Evolutionary conservation across 1,140 invertebrate genomes (phyloP).

Genomic region (Cherax destructor): DNA sequence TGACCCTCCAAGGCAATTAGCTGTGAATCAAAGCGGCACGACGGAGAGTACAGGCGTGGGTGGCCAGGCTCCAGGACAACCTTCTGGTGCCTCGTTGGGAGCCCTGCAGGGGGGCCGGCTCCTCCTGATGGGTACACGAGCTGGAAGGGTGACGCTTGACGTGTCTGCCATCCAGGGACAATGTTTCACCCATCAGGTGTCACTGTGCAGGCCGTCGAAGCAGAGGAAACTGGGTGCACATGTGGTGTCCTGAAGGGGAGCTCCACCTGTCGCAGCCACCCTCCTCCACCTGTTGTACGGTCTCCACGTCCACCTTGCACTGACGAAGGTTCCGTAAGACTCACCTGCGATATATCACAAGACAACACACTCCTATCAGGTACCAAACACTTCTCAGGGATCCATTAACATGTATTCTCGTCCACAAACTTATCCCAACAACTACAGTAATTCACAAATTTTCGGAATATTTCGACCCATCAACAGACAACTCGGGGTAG

Average conservation of each 20-base stretch:
- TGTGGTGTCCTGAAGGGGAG: slow-evolving; percentile 15
- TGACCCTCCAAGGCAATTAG: slow-evolving; percentile 53
- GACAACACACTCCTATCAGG: not conserved
- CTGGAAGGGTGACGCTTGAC: slow-evolving; percentile 37
- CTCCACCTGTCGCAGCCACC: slow-evolving; percentile 41
- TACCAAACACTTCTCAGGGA: not conserved
- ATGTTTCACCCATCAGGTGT: slow-evolving; percentile 54
- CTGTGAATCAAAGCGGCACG: slow-evolving; percentile 34
- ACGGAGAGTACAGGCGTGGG: slow-evolving; percentile 6
- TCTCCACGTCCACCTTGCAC: not conserved
- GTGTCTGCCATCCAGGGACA: slow-evolving; percentile 52
- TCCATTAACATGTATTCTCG: not conserved
- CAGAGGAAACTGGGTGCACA: slow-evolving; percentile 13
- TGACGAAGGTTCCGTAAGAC: not conserved
- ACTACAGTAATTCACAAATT: too few species aligned
- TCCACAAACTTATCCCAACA: not conserved
- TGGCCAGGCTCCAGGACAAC: not conserved
- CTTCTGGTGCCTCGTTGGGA: slow-evolving; percentile 31
- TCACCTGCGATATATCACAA: not conserved
- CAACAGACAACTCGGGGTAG: too few species aligned
- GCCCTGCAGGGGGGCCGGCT: slow-evolving; percentile 22
- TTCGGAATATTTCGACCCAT: too few species aligned
- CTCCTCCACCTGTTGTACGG: not conserved
- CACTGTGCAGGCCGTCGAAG: slow-evolving; percentile 10
- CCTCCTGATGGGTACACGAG: slow-evolving; percentile 28